Conservation (phyloP, 2,888 invertebrate species). For the Tinea pellionella region DNA sequence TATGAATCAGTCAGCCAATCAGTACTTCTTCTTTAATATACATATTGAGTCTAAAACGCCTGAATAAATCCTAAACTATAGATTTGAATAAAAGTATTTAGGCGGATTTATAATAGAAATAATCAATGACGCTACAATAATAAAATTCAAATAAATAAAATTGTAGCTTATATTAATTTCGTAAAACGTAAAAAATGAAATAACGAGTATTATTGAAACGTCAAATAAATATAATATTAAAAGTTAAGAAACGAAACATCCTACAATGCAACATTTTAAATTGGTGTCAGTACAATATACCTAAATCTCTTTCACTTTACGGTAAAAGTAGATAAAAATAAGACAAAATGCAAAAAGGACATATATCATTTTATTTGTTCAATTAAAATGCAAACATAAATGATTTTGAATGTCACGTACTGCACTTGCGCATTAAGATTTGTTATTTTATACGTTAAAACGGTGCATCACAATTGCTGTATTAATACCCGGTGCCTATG, state of each 20-base stretch:
- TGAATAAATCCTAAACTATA: too few species aligned
- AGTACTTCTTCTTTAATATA: too few species aligned
- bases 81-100: too few species aligned
- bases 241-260: not conserved
- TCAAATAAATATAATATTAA: not conserved
- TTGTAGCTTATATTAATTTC: too few species aligned
- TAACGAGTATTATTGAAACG: not conserved
- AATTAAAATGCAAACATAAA: not conserved
- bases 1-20: too few species aligned
- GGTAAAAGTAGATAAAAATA: constrained; percentile 1
- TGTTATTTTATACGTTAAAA: not conserved
- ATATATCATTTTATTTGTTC: not conserved
- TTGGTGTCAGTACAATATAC: not conserved
- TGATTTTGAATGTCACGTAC: not conserved
- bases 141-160: too few species aligned
- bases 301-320: not conserved
- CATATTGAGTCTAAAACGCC: too few species aligned
- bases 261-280: not conserved
- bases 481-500: too few species aligned
- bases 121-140: too few species aligned
- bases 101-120: too few species aligned
- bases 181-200: too few species aligned
- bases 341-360: not conserved
- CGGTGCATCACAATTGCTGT: not conserved
- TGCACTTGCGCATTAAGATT: not conserved